A percentile compares a stretch with the other conserved stretches of the same genome.
phyloP scores from a whole-genome alignment of 2,797 vertebrate species.

The Gallinago stenura region DNA sequence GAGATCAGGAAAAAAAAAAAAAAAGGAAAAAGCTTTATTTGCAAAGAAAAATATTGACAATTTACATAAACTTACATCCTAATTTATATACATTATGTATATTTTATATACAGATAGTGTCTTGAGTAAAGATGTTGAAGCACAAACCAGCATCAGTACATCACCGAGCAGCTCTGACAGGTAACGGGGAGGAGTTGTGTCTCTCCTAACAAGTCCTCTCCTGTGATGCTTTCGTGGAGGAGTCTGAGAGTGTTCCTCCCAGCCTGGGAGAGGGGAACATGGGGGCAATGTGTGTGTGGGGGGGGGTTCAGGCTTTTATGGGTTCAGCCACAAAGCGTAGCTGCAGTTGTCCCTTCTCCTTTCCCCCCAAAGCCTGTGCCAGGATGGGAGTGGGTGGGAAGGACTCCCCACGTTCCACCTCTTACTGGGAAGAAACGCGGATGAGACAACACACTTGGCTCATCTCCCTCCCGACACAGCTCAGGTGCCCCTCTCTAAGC shows the following conservation, averaged over 20 bases:
- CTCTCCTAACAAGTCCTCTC: neutral
- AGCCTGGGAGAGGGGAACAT: neutral
- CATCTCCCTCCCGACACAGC: neutral
- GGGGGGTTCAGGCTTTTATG: no score
- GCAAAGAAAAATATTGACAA: slow-evolving; percentile 75
- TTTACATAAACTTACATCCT: slow-evolving; percentile 81
- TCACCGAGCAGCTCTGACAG: neutral
- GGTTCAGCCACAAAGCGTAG: neutral
- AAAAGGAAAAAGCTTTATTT: slow-evolving; percentile 63
- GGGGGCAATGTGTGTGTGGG: neutral
- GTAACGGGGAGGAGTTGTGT: neutral
- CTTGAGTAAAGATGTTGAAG: slow-evolving; percentile 41
- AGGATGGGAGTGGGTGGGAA: neutral
- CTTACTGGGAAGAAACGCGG: neutral
- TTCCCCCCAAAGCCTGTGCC: neutral
- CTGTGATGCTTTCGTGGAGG: rapidly evolving
- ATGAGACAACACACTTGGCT: rapidly evolving
- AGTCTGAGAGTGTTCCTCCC: neutral
- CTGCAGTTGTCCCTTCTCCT: neutral
- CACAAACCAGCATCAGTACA: slow-evolving; percentile 11
- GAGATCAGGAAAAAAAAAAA: neutral
- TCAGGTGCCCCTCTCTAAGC: neutral
- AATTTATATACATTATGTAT: slow-evolving; percentile 81
- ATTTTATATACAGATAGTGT: slow-evolving; percentile 75
- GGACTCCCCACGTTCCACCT: neutral